Conservation (phyloP, 1,140 invertebrate species). For the Hyles vespertilio region DNA sequence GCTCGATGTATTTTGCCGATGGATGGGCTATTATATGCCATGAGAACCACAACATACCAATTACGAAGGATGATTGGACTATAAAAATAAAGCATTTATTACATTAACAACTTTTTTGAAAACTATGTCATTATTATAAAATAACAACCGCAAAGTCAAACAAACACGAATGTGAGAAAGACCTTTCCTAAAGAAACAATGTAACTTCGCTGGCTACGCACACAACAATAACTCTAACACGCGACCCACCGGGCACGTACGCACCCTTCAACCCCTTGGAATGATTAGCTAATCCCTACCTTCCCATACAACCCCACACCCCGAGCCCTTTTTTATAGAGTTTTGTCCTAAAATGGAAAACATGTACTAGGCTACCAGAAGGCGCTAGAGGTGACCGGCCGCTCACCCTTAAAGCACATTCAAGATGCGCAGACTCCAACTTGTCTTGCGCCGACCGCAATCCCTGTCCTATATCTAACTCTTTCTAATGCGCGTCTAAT, state of each 20-base stretch:
- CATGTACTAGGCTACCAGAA: constrained; percentile 63
- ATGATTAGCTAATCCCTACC: constrained; percentile 3
- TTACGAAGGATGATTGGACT: too few species aligned
- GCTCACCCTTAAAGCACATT: constrained; percentile 57
- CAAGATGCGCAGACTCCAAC: constrained; percentile 70
- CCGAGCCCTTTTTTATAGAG: constrained; percentile 69
- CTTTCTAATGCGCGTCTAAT: constrained; percentile 45
- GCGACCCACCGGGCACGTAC: constrained; percentile 15
- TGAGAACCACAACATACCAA: too few species aligned
- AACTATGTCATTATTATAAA: too few species aligned
- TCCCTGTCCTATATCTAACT: constrained; percentile 45
- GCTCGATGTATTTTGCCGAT: too few species aligned
- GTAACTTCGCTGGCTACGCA: too few species aligned
- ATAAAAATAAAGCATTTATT: too few species aligned
- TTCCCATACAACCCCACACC: constrained; percentile 24
- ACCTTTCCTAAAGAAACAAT: too few species aligned
- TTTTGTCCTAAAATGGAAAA: constrained; percentile 76
- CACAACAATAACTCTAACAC: too few species aligned
- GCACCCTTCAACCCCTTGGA: constrained; percentile 39
- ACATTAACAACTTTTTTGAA: too few species aligned
- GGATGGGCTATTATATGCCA: too few species aligned
- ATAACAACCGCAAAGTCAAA: too few species aligned
- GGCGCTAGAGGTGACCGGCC: constrained; percentile 35
- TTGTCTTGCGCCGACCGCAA: constrained; percentile 46
- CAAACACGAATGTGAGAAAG: too few species aligned